Evolutionary conservation across 2,797 vertebrate species (phyloP).

Genomic region (Arnoldichthys spilopterus): DNA sequence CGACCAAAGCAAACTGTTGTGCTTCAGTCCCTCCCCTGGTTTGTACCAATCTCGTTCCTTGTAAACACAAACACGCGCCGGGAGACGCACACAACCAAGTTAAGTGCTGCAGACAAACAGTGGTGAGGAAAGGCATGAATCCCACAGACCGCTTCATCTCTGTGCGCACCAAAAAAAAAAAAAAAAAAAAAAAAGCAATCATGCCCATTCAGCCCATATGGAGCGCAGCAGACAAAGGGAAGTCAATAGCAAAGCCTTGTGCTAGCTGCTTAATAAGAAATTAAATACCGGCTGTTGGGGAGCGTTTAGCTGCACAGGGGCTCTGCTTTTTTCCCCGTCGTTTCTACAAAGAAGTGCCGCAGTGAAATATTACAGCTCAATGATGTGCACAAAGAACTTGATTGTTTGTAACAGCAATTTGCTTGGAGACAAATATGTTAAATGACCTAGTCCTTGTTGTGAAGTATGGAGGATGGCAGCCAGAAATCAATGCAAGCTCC

Average conservation of each 20-base stretch:
- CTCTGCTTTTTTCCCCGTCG: constrained; percentile 23
- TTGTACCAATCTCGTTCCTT: constrained; percentile 24
- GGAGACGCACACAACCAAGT: background rate
- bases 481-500: constrained; percentile 36
- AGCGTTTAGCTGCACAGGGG: constrained; percentile 34
- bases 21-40: constrained; percentile 20
- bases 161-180: no score
- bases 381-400: constrained; percentile 48
- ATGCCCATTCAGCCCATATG: constrained; percentile 15
- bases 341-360: constrained; percentile 30
- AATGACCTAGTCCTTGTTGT: constrained; percentile 40
- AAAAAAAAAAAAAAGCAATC: constrained; percentile 42
- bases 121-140: constrained; percentile 15
- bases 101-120: constrained; percentile 11
- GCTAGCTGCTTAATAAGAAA: constrained; percentile 49
- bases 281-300: constrained; percentile 46
- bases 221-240: constrained; percentile 33
- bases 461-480: constrained; percentile 19
- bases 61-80: background rate
- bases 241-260: constrained; percentile 32
- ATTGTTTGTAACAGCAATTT: constrained; percentile 50
- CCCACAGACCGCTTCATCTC: constrained; percentile 35
- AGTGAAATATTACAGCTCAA: constrained; percentile 49
- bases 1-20: constrained; percentile 55
- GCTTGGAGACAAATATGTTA: constrained; percentile 52